phyloP scores from a whole-genome alignment of 2,888 invertebrate genomes.

The Onthophagus sagittarius region DNA sequence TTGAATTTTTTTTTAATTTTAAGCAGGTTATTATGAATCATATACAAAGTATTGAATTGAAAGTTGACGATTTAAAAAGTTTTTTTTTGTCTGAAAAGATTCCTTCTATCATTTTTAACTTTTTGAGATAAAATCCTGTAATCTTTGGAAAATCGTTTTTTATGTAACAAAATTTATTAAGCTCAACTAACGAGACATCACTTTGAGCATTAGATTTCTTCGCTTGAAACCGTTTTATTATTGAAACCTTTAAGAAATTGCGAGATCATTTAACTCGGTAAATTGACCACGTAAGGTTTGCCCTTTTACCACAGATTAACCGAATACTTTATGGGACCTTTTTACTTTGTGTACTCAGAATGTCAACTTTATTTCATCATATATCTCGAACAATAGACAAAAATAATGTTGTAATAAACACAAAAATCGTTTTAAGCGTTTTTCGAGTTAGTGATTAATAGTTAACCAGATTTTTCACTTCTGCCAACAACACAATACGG shows the following conservation, averaged over 20 bases:
- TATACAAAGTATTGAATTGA: too few species aligned
- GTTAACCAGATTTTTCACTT: background rate
- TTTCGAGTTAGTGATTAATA: background rate
- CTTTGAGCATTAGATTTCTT: background rate
- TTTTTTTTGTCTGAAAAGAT: too few species aligned
- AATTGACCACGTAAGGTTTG: background rate
- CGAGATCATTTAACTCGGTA: background rate
- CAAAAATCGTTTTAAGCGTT: too few species aligned
- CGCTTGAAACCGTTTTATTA: background rate
- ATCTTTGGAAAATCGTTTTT: too few species aligned
- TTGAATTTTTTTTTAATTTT: too few species aligned
- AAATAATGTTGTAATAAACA: too few species aligned
- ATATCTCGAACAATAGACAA: too few species aligned
- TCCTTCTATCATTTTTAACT: too few species aligned
- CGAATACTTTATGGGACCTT: background rate
- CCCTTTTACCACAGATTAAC: background rate
- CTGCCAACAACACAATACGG: background rate
- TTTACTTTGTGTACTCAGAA: background rate
- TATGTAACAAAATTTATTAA: background rate
- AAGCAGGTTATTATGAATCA: too few species aligned
- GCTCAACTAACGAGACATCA: background rate
- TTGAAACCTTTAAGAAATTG: background rate
- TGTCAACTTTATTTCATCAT: background rate
- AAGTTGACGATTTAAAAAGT: too few species aligned
- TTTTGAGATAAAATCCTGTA: too few species aligned